phyloP scores from a whole-genome alignment of 2,888 invertebrate species.

The Dynastes hyllus region DNA sequence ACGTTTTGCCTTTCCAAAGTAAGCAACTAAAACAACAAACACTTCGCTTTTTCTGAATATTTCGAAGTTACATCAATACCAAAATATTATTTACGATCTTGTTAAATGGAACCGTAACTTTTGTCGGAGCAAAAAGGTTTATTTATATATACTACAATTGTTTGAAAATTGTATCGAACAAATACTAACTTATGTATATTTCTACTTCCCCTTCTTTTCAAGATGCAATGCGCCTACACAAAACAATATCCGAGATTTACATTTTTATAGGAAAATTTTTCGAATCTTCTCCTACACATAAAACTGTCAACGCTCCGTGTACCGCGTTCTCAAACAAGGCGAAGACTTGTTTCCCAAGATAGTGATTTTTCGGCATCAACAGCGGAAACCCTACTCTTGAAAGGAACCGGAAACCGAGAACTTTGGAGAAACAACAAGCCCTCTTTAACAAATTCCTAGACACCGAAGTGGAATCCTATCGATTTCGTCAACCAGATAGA shows the following conservation, averaged over 20 bases:
- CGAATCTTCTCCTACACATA: not conserved
- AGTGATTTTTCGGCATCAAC: not conserved
- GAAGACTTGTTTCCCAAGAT: not conserved
- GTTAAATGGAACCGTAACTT: too few species aligned
- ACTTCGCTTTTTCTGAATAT: too few species aligned
- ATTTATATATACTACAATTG: too few species aligned
- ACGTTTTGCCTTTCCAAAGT: too few species aligned
- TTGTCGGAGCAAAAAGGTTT: too few species aligned
- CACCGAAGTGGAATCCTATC: not conserved
- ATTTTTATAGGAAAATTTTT: not conserved
- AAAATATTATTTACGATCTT: too few species aligned
- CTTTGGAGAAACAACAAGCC: not conserved
- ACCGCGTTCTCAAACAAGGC: not conserved
- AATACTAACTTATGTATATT: too few species aligned
- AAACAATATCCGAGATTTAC: not conserved
- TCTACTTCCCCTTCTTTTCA: too few species aligned
- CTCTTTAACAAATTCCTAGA: slow-evolving; percentile 5
- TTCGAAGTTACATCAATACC: too few species aligned
- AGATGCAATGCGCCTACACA: too few species aligned
- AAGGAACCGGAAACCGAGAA: not conserved
- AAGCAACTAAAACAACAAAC: too few species aligned
- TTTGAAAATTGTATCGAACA: too few species aligned
- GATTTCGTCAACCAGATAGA: not conserved
- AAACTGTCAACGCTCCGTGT: slow-evolving; percentile 6
- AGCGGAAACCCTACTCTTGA: not conserved